A percentile compares a stretch with the other conserved stretches of the same genome.
phyloP scores from a whole-genome alignment of 2,113 vertebrate species.

The Callipepla californica region DNA sequence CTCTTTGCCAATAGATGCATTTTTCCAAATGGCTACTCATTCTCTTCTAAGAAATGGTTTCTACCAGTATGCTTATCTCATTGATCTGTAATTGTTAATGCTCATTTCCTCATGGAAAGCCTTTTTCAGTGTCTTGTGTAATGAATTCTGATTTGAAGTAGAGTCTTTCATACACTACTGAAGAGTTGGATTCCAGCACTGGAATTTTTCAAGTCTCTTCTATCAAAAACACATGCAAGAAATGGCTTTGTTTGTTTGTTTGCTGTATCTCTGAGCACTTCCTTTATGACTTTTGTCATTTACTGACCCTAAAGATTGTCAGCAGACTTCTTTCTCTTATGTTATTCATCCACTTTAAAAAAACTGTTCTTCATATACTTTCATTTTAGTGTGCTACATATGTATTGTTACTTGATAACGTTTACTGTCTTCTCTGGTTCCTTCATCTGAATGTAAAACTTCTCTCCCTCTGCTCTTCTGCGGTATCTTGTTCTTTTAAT shows the following conservation, averaged over 20 bases:
- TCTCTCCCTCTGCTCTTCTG: background rate
- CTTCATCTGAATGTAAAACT: background rate
- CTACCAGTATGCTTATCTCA: background rate
- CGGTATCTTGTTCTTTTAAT: background rate
- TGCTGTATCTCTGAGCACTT: background rate
- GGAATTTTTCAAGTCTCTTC: background rate
- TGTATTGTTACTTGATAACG: background rate
- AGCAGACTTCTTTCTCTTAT: background rate
- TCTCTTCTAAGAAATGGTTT: background rate
- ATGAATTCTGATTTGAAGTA: background rate
- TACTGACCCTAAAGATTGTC: background rate
- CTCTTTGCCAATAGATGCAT: background rate
- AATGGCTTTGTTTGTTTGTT: background rate
- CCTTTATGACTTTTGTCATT: background rate
- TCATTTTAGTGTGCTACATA: background rate
- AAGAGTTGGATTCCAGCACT: background rate
- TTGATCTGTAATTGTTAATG: background rate
- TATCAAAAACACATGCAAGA: background rate
- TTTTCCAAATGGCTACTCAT: background rate
- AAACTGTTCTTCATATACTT: background rate
- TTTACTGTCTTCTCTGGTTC: background rate
- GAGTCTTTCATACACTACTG: fast-evolving
- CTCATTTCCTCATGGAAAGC: background rate
- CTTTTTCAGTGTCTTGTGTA: background rate
- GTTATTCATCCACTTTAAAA: background rate